phyloP scores from a whole-genome alignment of 2,888 invertebrate species.

The Agrochola lota region DNA sequence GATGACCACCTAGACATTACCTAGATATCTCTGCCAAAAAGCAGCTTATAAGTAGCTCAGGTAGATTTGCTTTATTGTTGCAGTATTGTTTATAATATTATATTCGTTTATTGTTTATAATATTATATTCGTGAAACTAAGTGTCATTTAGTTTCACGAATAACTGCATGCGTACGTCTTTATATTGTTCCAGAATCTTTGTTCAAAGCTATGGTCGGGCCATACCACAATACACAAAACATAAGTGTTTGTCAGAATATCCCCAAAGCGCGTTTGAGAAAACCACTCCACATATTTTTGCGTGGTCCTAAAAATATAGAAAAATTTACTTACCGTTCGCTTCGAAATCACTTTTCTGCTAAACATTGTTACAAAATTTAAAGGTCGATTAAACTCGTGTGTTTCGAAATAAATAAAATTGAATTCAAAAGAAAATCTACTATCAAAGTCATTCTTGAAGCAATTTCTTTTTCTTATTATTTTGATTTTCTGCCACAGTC shows the following conservation, averaged over 20 bases:
- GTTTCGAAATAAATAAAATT: slow-evolving; percentile 41
- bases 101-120: neutral
- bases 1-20: neutral
- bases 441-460: slow-evolving; percentile 63
- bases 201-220: neutral
- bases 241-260: too few relatives aligned
- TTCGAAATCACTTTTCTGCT: slow-evolving; percentile 68
- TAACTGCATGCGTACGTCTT: neutral
- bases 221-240: neutral
- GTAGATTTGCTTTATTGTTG: neutral
- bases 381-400: slow-evolving; percentile 54
- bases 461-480: slow-evolving; percentile 65
- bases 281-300: neutral
- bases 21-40: neutral
- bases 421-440: slow-evolving; percentile 56
- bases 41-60: neutral
- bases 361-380: slow-evolving; percentile 71
- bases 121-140: too few relatives aligned
- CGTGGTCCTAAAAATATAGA: neutral
- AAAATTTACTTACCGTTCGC: slow-evolving; percentile 72
- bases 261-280: neutral
- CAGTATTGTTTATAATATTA: too few relatives aligned
- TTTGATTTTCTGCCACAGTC: slow-evolving; percentile 51
- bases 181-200: neutral
- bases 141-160: neutral